Percentiles rank a stretch among this genome's conserved stretches.
Conservation (phyloP, 2,113 vertebrate genomes). For the Pteruthius melanotis region DNA sequence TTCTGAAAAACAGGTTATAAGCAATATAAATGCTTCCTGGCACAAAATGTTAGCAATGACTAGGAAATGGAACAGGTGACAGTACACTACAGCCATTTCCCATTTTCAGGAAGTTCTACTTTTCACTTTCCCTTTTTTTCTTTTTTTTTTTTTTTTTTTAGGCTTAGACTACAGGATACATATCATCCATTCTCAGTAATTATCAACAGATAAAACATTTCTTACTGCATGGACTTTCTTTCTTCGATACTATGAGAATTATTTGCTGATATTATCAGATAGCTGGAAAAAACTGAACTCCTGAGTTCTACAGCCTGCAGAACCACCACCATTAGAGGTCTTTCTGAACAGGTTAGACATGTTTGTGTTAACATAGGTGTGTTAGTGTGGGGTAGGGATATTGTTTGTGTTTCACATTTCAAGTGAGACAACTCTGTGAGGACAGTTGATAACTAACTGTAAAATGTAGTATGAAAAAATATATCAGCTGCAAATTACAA, state of each 20-base stretch:
- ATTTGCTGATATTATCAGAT: background rate
- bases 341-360: background rate
- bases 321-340: background rate
- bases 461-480: background rate
- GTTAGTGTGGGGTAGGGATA: background rate
- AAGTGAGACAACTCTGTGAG: background rate
- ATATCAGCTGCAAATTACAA: background rate
- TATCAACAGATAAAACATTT: background rate
- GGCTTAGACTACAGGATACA: background rate
- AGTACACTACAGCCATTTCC: background rate
- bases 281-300: background rate
- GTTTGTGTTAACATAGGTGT: rapidly evolving
- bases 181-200: background rate
- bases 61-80: background rate
- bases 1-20: background rate
- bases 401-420: background rate
- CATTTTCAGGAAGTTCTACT: background rate
- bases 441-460: background rate
- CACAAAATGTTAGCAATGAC: background rate
- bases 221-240: background rate
- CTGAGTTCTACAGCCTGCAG: background rate
- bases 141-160: background rate
- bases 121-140: background rate
- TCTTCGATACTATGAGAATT: background rate
- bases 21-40: background rate